Percentiles rank a stretch among this genome's conserved stretches.
Evolutionary conservation across 1,140 invertebrate species (phyloP).

Genomic region (Heliconius hewitsoni): DNA sequence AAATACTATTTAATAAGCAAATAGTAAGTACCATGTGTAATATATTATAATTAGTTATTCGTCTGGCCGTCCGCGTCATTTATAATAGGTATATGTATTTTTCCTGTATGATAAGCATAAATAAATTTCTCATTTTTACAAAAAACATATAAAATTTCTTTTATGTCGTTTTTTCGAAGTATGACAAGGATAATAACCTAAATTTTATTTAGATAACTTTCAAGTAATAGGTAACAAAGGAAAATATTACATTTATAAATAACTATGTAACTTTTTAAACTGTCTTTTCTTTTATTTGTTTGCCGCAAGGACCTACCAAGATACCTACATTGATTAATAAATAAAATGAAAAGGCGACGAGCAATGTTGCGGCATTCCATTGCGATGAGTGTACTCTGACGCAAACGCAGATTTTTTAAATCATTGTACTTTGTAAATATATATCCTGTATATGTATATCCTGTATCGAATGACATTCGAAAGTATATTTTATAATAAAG

Average conservation of each 20-base stretch:
- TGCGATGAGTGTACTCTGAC: slow-evolving; percentile 34
- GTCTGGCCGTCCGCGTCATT: too few species aligned
- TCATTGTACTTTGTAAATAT: background rate
- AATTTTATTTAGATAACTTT: background rate
- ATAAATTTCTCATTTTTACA: too few species aligned
- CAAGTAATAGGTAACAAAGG: background rate
- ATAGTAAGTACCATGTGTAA: too few species aligned
- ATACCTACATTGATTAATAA: slow-evolving; percentile 39
- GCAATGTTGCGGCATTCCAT: slow-evolving; percentile 38
- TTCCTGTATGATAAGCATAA: too few species aligned
- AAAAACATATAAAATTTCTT: too few species aligned
- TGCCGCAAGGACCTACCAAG: slow-evolving; percentile 18
- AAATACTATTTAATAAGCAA: too few species aligned
- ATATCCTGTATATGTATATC: background rate
- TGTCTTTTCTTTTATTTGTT: slow-evolving; percentile 20
- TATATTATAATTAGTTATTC: too few species aligned
- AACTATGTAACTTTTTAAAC: background rate
- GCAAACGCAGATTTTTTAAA: slow-evolving; percentile 14
- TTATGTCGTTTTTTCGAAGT: too few species aligned
- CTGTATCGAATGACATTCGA: background rate
- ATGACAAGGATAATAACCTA: too few species aligned
- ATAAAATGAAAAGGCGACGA: slow-evolving; percentile 39
- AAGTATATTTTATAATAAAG: too few species aligned
- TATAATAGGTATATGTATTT: too few species aligned
- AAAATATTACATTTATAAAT: background rate